Percentiles rank a stretch among this genome's conserved stretches.
phyloP scores from a whole-genome alignment of 2,797 vertebrate genomes.

The Enteromius anoplus region DNA sequence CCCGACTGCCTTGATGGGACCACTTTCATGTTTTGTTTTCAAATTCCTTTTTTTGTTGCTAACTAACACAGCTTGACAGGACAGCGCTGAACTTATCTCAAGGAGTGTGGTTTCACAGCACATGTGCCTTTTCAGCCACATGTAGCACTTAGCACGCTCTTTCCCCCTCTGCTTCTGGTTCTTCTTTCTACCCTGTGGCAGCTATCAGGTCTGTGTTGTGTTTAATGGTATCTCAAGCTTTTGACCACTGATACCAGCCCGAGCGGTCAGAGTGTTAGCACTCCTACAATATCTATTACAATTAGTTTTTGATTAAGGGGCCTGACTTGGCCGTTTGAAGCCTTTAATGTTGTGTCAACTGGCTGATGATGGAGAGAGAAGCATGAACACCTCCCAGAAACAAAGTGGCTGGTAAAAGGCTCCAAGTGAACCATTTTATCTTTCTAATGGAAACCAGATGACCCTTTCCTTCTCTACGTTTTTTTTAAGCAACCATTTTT shows the following conservation, averaged over 20 bases:
- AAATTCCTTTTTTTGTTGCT: conserved; percentile 63
- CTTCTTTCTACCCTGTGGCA: conserved; percentile 78
- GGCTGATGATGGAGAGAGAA: conserved; percentile 94
- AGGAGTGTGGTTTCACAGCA: conserved; percentile 82
- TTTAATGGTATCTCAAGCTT: conserved; percentile 90
- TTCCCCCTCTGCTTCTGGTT: conserved; percentile 54
- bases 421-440: conserved; percentile 98
- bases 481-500: conserved; percentile 88
- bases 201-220: conserved; percentile 87
- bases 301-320: conserved; percentile 99
- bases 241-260: conserved; percentile 86
- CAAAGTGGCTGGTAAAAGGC: conserved; percentile 95
- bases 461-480: conserved; percentile 73
- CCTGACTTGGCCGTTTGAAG: conserved; percentile 88
- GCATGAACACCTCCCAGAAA: conserved; percentile 91
- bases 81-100: conserved; percentile 79
- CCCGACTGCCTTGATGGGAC: conserved; percentile 32
- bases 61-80: conserved; percentile 72
- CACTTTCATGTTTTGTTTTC: conserved; percentile 77
- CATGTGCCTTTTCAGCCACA: conserved; percentile 76
- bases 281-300: conserved; percentile 98
- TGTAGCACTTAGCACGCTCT: conserved; percentile 86
- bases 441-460: conserved; percentile 99
- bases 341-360: conserved; percentile 98
- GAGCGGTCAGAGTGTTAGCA: conserved; percentile 93